Base-by-base conservation (phyloP, 2,888 invertebrate genomes). In the Microplitis deprimator region DNA sequence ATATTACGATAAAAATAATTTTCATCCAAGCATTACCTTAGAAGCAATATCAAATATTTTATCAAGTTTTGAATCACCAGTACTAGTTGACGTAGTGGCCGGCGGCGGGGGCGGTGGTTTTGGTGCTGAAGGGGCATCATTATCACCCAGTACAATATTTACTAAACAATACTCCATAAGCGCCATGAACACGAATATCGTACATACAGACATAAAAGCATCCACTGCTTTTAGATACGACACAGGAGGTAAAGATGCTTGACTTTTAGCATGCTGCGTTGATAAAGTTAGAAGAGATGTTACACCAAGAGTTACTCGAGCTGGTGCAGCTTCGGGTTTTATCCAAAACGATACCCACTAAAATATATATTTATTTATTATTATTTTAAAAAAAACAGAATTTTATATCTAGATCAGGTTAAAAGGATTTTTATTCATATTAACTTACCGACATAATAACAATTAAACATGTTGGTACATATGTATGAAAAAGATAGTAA, bases 281-380 rank as follows among this genome's bases (percentile, higher is more conserved):
- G 96, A 96, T 1, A 97, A 91, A 2, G 97, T 97, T 72, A 97
- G 92, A 62, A 97, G 91, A 41, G 97, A 97, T 78, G 97, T 97
- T 77, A 97, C 97, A 17, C 98, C 97, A 0, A 97, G 92, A 0
- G 98, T 97, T 39, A 97, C 97, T 5, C 97, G 92, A 20, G 97
- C 97, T 0, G 97, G 97, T 5, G 97, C 97, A 0, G 97, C 97
- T 90, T 97, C 97, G 0, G 97, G 97, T 88, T 97, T 97, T 84
- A 97, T 97, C 97, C 97, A 97, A 91, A 97, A 97, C 0, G 97
- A 97, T 5, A 97, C 96, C 97, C 97, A 97, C 93, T 96, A 90
- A 40, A 90, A 90, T 75, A 82, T 75, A 75, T 60, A 40, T 73
- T 74, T 75, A 73, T 70, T 65, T 50, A 20, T 7, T 20, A 40